These are phyloP conservation scores for Mus spretus DNA, from an alignment of 2,797 vertebrate species.

Conservation along the genomic window DNA sequence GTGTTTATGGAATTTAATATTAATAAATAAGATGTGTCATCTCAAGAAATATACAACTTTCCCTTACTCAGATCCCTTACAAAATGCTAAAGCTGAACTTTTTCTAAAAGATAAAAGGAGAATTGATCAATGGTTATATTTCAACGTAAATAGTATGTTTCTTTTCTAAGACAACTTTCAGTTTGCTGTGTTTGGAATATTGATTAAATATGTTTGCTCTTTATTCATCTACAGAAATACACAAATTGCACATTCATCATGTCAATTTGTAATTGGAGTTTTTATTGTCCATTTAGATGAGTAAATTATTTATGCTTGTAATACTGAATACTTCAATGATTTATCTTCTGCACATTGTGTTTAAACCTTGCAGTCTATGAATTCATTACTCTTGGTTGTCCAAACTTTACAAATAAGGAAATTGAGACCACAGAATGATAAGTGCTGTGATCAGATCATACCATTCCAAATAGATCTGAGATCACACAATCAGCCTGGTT, in stretches of 20 bases:
- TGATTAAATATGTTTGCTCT: neutral
- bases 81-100: constrained; percentile 12
- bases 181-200: neutral
- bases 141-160: neutral
- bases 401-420: constrained; percentile 9
- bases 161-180: neutral
- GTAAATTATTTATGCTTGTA: constrained; percentile 19
- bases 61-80: neutral
- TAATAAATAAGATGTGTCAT: neutral
- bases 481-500: neutral
- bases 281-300: neutral
- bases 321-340: neutral
- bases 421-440: neutral
- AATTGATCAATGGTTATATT: neutral
- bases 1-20: neutral
- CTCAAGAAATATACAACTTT: constrained; percentile 15
- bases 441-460: neutral
- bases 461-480: neutral
- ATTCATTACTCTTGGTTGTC: neutral
- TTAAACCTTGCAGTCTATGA: neutral
- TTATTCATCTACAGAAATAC: neutral
- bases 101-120: neutral
- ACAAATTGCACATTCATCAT: neutral
- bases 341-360: neutral
- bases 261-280: neutral